Evolutionary conservation across 2,888 invertebrate species (phyloP), one percentile per base, ranked within the genome.

Genomic region (Omphaloscelis lunosa): DNA sequence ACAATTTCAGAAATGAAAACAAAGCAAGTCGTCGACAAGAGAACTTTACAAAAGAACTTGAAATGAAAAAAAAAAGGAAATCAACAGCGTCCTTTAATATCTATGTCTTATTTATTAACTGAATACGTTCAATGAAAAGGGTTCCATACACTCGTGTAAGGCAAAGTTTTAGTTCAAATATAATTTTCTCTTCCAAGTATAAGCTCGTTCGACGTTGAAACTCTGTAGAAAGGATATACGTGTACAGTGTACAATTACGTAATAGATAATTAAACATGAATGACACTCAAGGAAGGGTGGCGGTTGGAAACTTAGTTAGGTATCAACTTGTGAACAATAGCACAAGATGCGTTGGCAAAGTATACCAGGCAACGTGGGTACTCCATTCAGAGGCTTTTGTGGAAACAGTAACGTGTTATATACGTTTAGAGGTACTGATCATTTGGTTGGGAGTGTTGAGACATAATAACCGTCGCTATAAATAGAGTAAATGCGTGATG

Each of bases 251-350:
- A 75, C 79, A 79, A 72, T 82, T 72, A 75, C 77, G 71, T 76
- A 79, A 80, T 77, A 82, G 79, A 86, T 84, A 86, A 87, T 87
- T 88, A 79, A 87, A 84, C 79, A 79, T 79, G 82, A 84, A 80
- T 79, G 81, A 79, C 78, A 88, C 79, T 77, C 59, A 20, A 77
- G 80, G 77, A 81, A 75, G 88, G 77, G 82, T 73, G 61, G 80
- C 59, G 66, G 71, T 82, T 75, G 68, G 78, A 77, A 87, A 84
- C 87, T 87, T 82, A 67, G 76, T 85, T 86, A 79, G 78, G 67
- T 83, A 82, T 75, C 77, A 85, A 88, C 75, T 88, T 83, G 41
- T 39, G 58, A 79, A 88, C 87, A 88, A 88, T 76, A 77, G 79
- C 84, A 51, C 74, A 71, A 86, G 86, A 80, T 62, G 67, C 75